A percentile compares a stretch with the other conserved stretches of the same genome.
These are phyloP conservation scores for Rhopalosiphum maidis DNA, from an alignment of 1,140 invertebrate species.

Conservation along the genomic window DNA sequence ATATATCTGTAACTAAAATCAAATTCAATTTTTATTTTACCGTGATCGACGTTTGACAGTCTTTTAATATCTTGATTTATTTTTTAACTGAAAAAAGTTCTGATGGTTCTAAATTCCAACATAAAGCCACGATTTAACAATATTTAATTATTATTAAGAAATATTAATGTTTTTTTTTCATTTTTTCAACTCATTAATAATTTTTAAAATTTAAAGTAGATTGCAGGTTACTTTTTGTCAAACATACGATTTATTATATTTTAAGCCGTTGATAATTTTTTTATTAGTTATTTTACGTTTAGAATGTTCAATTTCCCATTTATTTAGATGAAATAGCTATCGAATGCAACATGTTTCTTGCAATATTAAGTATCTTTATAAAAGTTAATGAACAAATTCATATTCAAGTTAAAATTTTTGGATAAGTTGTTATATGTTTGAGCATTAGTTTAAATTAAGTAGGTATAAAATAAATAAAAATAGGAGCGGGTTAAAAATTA, in stretches of 20 bases:
- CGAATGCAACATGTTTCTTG: neutral
- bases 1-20: neutral
- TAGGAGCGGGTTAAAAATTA: neutral
- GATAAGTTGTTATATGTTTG: neutral
- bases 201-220: too few species aligned
- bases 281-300: neutral
- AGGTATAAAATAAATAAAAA: neutral
- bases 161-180: neutral
- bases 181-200: neutral
- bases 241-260: too few species aligned
- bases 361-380: neutral
- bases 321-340: neutral
- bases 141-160: neutral
- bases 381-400: neutral
- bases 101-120: neutral
- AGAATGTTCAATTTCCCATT: neutral
- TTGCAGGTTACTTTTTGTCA: too few species aligned
- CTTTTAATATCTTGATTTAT: neutral
- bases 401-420: neutral
- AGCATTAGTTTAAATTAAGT: neutral
- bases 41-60: neutral
- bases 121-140: neutral
- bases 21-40: neutral
- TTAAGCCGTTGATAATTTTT: too few species aligned
- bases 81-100: neutral